Conservation (phyloP, 1,140 invertebrate species). For the Papilio xuthus region DNA sequence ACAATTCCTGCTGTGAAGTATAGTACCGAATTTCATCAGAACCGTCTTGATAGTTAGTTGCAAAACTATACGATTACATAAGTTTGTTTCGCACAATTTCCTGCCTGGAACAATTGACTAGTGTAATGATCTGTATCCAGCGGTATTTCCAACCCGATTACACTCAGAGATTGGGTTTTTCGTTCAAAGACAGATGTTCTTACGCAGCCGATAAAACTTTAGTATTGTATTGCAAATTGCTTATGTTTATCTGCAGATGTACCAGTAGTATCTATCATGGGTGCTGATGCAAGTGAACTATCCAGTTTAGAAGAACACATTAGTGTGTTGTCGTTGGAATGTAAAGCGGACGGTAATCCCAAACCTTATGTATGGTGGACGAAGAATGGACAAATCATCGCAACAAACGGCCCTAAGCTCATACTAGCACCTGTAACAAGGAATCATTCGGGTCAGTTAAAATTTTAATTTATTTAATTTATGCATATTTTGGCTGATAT, state of each 20-base stretch:
- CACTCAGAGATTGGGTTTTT: background rate
- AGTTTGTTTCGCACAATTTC: too few relatives aligned
- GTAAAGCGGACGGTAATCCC: conserved; percentile 93
- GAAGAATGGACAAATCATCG: conserved; percentile 83
- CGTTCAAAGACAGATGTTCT: background rate
- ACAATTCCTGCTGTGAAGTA: background rate
- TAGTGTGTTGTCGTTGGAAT: conserved; percentile 89
- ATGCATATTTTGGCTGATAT: conserved; percentile 1
- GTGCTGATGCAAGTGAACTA: conserved; percentile 69
- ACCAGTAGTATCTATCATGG: conserved; percentile 89
- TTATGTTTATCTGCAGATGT: conserved; percentile 84
- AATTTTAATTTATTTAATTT: too few relatives aligned
- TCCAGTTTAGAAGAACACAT: conserved; percentile 88
- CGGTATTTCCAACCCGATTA: background rate
- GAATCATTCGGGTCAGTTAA: conserved; percentile 74
- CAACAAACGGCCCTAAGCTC: conserved; percentile 79
- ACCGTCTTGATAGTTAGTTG: background rate
- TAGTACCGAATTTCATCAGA: background rate
- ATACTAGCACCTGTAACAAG: conserved; percentile 80
- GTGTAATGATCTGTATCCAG: background rate
- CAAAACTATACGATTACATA: background rate
- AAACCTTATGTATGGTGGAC: conserved; percentile 92
- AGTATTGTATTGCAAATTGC: background rate
- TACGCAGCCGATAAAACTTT: background rate
- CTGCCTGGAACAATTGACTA: too few relatives aligned